Evolutionary conservation across 2,797 vertebrate genomes (phyloP), one percentile per base, ranked within the genome.

Genomic region (Halcyon badia): DNA sequence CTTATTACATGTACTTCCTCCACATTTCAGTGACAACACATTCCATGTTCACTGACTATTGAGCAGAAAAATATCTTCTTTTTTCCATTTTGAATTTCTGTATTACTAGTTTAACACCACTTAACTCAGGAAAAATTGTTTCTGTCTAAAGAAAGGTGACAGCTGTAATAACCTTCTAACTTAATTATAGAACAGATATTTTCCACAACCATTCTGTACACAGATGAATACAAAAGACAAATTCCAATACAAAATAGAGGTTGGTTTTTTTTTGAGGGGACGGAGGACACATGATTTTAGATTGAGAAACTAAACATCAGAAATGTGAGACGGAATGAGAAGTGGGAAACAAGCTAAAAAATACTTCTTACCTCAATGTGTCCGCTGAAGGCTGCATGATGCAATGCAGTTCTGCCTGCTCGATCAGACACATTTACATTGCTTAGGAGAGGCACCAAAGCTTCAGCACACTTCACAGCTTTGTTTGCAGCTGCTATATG

Each of bases 361-460:
- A 18, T 10, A 91, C 65, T 87, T 60, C 96, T n/a, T 94, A 99
- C 99, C 99, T 99, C 99, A 70, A 98, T 98, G 10, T 99, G 99
- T 44, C 99, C 99, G 42, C 99, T 99, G 98, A 99, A 99, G 96
- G 99, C 99, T 66, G 99, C 99, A 85, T 99, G 99, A 97, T 99
- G 99, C 94, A 99, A 97, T 5, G 99, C 99, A 2, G 99, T 99
- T 83, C 99, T 99, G 78, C 99, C 99, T 8, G 99, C 99, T 91
- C 99, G 97, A 93, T 99, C 99, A 3, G 99, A 99, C 83, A 99
- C 99, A 52, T 99, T 99, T 84, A 99, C 99, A 84, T 99, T 99
- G 97, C 99, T 99, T 25, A 99, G 98, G 95, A 99, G 98, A 68
- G 99, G 99, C 60, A 99, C 99, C 62, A 99, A 98, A 60, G 99